Evolutionary conservation across 1,140 invertebrate species (phyloP), one percentile per base, ranked within the genome.

Genomic region (Pomacea maculata): DNA sequence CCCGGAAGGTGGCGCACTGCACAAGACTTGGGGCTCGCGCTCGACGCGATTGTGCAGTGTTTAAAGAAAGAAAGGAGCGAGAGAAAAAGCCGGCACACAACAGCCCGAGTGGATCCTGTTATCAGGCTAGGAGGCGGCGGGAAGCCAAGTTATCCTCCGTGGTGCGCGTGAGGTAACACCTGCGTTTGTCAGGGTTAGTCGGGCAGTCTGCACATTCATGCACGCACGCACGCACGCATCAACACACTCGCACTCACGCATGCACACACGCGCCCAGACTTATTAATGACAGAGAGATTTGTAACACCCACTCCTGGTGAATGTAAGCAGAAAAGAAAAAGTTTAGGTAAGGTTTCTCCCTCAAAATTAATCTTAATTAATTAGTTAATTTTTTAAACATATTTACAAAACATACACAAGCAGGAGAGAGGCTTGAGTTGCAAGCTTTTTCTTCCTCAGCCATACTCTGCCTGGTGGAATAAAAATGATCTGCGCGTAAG

Each of bases 191-290:
- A 7, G 10, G 34, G 11, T 21, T 29, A n/a, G 2, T 25, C 72
- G 55, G 34, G 55, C 54, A 75, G 52, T 57, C 73, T 29, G n/a
- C 72, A 73, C 72, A 10, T n/a, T 57, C 45, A 57, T n/a, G 55
- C 45, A 75, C 73, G 57, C 73, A 75, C 73, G 57, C 73, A 75
- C 73, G 57, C 54, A 55, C 19, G 64, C 57, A 29, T 63, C 34
- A 15, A 63, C 52, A 52, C 29, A 61, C 57, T 6, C 57, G 15
- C 57, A 61, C 9, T 1, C 57, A 61, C 57, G 15, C 11, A 61
- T 61, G 57, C n/a, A 73, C 71, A 73, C n/a, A 25, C 71, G 34
- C n/a, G 45, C 71, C 17, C 17, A 73, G n/a, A 73, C 29, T 25
- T 25, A 45, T 45, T 45, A 45, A 45, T 45, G 2, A 45, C 34